phyloP scores from a whole-genome alignment of 2,113 vertebrate genomes.

The Phodopus roborovskii region DNA sequence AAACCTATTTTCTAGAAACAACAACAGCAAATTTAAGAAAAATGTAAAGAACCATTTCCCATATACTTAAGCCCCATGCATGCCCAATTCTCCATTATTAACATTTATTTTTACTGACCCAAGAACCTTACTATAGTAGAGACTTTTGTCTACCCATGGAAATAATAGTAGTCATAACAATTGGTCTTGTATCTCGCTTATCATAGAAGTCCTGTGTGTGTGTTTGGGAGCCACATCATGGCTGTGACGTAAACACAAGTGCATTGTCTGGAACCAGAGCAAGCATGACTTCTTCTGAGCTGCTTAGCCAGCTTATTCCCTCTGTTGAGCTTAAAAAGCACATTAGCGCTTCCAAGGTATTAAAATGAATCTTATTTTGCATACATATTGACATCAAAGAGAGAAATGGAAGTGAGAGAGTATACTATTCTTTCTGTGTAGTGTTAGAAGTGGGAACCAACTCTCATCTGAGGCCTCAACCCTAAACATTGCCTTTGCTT shows the following conservation, averaged over 20 bases:
- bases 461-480: constrained; percentile 63
- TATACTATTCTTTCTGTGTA: constrained; percentile 77
- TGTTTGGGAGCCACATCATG: constrained; percentile 63
- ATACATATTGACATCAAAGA: constrained; percentile 82
- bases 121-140: background rate
- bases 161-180: constrained; percentile 47
- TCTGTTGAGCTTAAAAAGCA: constrained; percentile 77
- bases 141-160: constrained; percentile 54
- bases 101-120: background rate
- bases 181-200: constrained; percentile 43
- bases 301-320: constrained; percentile 77
- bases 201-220: constrained; percentile 66
- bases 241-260: constrained; percentile 62
- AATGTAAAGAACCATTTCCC: background rate
- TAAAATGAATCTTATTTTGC: constrained; percentile 83
- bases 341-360: constrained; percentile 74
- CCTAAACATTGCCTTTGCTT: constrained; percentile 74
- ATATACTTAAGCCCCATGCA: too few species aligned
- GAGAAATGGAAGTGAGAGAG: constrained; percentile 80
- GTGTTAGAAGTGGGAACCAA: constrained; percentile 80
- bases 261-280: constrained; percentile 73
- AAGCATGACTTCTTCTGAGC: constrained; percentile 61
- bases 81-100: background rate
- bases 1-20: background rate
- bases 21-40: background rate